Evolutionary conservation across 2,797 vertebrate genomes (phyloP), one percentile per base, ranked within the genome.

Genomic region (Mallotus villosus): DNA sequence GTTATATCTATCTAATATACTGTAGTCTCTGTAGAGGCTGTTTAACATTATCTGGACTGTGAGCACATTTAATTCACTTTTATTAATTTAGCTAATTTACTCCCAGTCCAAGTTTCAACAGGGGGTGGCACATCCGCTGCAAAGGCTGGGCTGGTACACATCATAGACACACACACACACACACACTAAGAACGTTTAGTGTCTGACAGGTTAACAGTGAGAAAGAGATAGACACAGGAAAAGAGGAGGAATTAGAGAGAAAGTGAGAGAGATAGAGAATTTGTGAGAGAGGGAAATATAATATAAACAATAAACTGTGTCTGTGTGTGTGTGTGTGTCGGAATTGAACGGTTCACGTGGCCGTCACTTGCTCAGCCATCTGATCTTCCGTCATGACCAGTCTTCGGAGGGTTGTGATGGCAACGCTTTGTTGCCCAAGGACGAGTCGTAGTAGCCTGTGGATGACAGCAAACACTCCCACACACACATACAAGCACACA

Each of bases 341-440:
- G 70, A 49, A 67, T 21, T 70, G 77, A 81, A 71, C 65, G 62
- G 66, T 69, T 76, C 82, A n/a, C 1, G 77, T 84, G 82, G 65
- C 37, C 69, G 68, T 78, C 74, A 80, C 68, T 76, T 68, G 83
- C 64, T 81, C 80, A 82, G 71, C 51, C 68, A 77, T 75, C 71
- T 77, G 76, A 80, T 86, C 81, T 70, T 78, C 72, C 70, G 57
- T 60, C 67, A 75, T 5, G 65, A 66, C 21, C 1, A 75, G 55
- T 66, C 85, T 75, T 60, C 4, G 14, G 84, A 78, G 86, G 83
- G 74, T 81, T 81, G 67, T 64, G 70, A 78, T 84, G 71, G 61
- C 72, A 76, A 79, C 69, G 51, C 61, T 74, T 66, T 68, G 70
- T 83, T 77, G 73, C 78, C 78, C 84, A 73, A 66, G 74, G 77